phyloP scores from a whole-genome alignment of 2,888 invertebrate genomes.

The Gonocerus acuteangulatus region DNA sequence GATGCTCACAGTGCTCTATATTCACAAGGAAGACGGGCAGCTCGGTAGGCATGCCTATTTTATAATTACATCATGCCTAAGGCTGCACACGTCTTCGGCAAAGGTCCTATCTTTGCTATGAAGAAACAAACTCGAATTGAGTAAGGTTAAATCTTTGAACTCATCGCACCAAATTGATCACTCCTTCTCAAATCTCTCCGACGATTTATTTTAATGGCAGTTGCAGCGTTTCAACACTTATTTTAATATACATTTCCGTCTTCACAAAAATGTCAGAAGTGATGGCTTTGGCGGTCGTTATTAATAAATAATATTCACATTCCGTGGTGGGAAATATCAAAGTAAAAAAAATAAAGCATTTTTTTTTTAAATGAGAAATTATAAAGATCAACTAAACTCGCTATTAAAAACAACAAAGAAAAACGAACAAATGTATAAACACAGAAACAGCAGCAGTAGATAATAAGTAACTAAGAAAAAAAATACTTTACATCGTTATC shows the following conservation, averaged over 20 bases:
- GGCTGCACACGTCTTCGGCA: background rate
- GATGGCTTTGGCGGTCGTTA: background rate
- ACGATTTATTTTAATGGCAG: slow-evolving; percentile 9
- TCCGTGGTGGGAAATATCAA: background rate
- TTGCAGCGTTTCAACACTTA: background rate
- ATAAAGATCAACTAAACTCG: background rate
- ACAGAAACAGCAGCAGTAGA: background rate
- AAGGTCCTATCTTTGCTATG: background rate
- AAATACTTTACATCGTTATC: slow-evolving; percentile 16
- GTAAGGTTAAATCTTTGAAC: no score
- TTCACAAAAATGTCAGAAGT: background rate
- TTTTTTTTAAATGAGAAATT: background rate
- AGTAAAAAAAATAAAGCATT: slow-evolving; percentile 7
- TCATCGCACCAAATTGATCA: no score
- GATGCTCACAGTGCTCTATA: slow-evolving; percentile 1
- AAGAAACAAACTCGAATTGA: background rate
- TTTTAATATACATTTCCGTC: no score
- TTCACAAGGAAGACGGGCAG: slow-evolving; percentile 6
- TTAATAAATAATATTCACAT: slow-evolving; percentile 6
- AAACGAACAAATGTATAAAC: background rate
- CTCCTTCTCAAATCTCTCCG: background rate
- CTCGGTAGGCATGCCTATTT: slow-evolving; percentile 17
- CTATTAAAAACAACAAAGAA: background rate
- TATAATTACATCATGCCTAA: slow-evolving; percentile 20
- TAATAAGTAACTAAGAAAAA: slow-evolving; percentile 14